Evolutionary conservation across 2,113 vertebrate genomes (phyloP), one percentile per base, ranked within the genome.

Genomic region (Actenoides lindsayi): DNA sequence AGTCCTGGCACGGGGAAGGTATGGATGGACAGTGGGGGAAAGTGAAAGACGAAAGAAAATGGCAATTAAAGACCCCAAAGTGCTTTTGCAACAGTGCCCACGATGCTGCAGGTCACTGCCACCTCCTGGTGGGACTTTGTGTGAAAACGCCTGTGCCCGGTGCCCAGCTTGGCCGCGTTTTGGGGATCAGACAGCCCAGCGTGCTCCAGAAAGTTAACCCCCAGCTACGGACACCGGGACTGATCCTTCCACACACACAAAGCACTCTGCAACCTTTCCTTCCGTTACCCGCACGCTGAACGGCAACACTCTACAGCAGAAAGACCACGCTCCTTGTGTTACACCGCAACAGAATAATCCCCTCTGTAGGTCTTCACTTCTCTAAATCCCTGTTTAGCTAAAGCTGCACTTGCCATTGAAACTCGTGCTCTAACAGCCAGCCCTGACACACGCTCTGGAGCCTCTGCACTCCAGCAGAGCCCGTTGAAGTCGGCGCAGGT

Each of bases 1-100:
- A 9, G 28, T 76, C 33, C 60, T 1, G 0, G 6, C 13, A 3
- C 0, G 0, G 51, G 18, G 11, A 37, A 13, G 33, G 18, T 1
- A 21, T 1, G 42, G 56, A 59, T 7, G 16, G 35, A 13, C 7
- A 39, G 68, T 16, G 0, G 2, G 41, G 13, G 7, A 63, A 81
- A 53, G 30, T 0, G 1, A 75, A 60, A 13, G 15, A 56, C 53
- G 41, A n/a, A 50, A 13, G 8, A 24, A 76, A 81, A 28, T 0
- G 15, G 1, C 9, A 62, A 50, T 41, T 53, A 10, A 28, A 50
- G 27, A 50, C 11, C 31, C 8, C 46, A 14, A 48, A 57, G 25
- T 67, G 57, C 73, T 80, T 46, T 46, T 37, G 44, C 70, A 74
- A 50, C 37, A 12, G 28, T 1, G 16, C 17, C 24, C 30, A 10